Percentiles rank a stretch among this genome's conserved stretches.
phyloP scores from a whole-genome alignment of 2,113 vertebrate species.

The Plecturocebus donacophilus region DNA sequence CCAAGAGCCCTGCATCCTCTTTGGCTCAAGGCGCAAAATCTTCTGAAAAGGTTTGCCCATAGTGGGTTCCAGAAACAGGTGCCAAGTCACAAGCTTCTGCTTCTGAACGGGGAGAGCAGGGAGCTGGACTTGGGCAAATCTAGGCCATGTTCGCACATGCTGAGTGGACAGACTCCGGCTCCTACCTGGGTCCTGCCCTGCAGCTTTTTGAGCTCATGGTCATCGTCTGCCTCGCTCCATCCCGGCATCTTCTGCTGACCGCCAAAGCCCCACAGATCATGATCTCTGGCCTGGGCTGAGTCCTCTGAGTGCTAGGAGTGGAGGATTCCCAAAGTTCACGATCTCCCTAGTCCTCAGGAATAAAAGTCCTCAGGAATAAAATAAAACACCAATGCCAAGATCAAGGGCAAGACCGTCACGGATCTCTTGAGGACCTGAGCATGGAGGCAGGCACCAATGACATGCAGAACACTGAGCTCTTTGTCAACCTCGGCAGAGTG shows the following conservation, averaged over 20 bases:
- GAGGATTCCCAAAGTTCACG: neutral
- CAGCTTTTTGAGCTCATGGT: neutral
- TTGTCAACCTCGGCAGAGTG: neutral
- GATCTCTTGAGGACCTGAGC: neutral
- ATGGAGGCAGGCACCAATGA: neutral
- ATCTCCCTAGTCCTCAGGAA: neutral
- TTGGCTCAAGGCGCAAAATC: neutral
- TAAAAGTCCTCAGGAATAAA: neutral
- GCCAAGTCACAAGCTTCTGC: constrained; percentile 2
- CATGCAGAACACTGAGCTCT: rapidly evolving
- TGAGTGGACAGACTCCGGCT: neutral
- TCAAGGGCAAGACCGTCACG: neutral
- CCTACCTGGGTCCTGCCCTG: neutral
- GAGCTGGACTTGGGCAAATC: neutral
- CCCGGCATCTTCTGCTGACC: neutral
- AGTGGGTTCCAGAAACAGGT: neutral
- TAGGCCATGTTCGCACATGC: neutral
- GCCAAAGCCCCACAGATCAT: neutral
- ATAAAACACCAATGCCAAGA: neutral
- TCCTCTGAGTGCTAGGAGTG: neutral
- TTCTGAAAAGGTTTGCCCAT: neutral
- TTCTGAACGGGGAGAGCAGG: neutral
- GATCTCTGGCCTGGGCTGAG: neutral
- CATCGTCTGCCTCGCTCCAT: neutral
- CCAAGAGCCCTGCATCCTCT: neutral